phyloP scores from a whole-genome alignment of 2,113 vertebrate species.

The Silurus glanis region DNA sequence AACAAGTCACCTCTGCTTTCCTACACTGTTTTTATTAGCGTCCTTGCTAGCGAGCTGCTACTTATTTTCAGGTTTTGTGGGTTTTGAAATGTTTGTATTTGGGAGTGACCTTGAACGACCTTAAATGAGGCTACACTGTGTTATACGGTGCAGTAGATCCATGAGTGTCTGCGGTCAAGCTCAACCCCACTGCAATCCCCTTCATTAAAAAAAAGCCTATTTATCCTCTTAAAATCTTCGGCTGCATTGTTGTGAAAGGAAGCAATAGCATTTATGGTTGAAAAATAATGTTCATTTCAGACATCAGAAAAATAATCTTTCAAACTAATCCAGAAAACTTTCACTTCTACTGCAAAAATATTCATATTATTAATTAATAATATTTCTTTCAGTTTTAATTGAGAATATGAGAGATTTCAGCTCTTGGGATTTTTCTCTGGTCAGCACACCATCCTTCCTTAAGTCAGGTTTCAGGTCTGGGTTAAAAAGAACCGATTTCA shows the following conservation, averaged over 20 bases:
- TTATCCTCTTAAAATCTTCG: too few species aligned
- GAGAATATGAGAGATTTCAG: not conserved
- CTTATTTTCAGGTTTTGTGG: not conserved
- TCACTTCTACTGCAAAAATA: not conserved
- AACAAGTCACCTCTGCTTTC: not conserved
- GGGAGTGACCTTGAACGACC: not conserved
- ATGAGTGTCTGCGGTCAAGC: not conserved
- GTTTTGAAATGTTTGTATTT: not conserved
- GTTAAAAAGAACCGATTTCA: slow-evolving; percentile 5
- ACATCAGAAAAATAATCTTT: not conserved
- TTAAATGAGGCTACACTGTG: not conserved
- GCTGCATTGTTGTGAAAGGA: not conserved
- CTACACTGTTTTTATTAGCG: not conserved
- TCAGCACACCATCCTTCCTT: not conserved
- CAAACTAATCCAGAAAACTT: slow-evolving; percentile 2
- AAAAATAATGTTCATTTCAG: not conserved
- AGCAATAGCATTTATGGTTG: not conserved
- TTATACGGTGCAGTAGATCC: not conserved
- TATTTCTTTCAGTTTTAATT: not conserved
- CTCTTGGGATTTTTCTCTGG: not conserved
- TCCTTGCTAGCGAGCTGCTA: not conserved
- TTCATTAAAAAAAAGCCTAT: not conserved
- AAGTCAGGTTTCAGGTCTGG: slow-evolving; percentile 5
- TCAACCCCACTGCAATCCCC: not conserved
- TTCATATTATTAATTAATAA: not conserved